A percentile compares a stretch with the other conserved stretches of the same genome.
These are phyloP conservation scores for Erebia aethiops DNA, from an alignment of 2,888 invertebrate genomes.

Conservation along the genomic window DNA sequence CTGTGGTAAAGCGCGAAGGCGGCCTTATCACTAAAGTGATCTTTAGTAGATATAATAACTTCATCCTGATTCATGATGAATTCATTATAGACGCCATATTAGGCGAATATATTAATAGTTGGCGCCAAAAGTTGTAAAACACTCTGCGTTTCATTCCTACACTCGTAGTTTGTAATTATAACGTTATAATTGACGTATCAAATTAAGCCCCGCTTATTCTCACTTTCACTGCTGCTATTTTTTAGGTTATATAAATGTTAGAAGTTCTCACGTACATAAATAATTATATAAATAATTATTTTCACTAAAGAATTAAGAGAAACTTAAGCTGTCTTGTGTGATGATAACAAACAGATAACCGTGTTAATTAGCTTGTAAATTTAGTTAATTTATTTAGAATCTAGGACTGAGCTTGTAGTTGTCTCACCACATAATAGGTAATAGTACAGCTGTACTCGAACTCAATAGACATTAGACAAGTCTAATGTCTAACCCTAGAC, in stretches of 20 bases:
- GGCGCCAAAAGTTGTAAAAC: slow-evolving; percentile 8
- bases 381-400: too few species aligned
- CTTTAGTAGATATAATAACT: slow-evolving; percentile 5
- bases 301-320: neutral
- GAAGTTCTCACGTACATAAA: neutral
- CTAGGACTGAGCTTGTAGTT: too few species aligned
- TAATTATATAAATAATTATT: neutral
- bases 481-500: too few species aligned
- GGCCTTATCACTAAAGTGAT: too few species aligned
- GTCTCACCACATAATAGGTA: too few species aligned
- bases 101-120: too few species aligned
- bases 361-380: too few species aligned
- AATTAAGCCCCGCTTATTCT: slow-evolving; percentile 13
- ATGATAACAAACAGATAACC: too few species aligned
- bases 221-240: slow-evolving; percentile 16
- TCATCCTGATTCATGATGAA: neutral
- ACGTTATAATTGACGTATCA: slow-evolving; percentile 14
- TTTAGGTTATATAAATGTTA: slow-evolving; percentile 12
- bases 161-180: slow-evolving; percentile 11
- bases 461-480: too few species aligned
- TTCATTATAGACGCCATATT: too few species aligned
- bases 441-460: too few species aligned
- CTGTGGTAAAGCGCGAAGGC: too few species aligned
- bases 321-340: neutral
- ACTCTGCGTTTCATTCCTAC: neutral